Evolutionary conservation across 1,140 invertebrate genomes (phyloP).

Genomic region (Coelopa frigida): DNA sequence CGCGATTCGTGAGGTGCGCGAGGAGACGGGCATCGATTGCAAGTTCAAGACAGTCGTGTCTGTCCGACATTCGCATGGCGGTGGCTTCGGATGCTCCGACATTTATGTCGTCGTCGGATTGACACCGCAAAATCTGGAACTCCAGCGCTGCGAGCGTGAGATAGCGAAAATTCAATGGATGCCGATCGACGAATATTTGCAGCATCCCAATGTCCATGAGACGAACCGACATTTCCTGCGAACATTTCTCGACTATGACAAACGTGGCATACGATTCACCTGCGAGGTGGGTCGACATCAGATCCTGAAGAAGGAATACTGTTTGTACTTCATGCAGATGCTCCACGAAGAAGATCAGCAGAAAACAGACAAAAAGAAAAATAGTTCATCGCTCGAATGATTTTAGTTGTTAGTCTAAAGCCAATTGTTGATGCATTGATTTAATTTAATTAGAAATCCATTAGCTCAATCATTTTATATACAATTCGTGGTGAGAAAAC

Average conservation of each 20-base stretch:
- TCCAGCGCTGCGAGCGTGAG: constrained; percentile 64
- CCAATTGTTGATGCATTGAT: too few relatives aligned
- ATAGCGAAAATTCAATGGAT: constrained; percentile 76
- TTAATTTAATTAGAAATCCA: too few relatives aligned
- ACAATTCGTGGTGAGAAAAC: too few relatives aligned
- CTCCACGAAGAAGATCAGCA: too few relatives aligned
- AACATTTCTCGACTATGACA: constrained; percentile 58
- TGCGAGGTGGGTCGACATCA: constrained; percentile 32
- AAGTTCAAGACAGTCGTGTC: constrained; percentile 68
- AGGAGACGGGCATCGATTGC: constrained; percentile 78
- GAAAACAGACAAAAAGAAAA: too few relatives aligned
- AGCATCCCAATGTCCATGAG: constrained; percentile 64
- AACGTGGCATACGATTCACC: constrained; percentile 53
- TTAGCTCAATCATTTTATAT: too few relatives aligned
- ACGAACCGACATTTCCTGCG: constrained; percentile 62
- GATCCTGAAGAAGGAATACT: constrained; percentile 33
- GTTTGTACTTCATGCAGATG: constrained; percentile 21
- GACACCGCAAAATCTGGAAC: constrained; percentile 56
- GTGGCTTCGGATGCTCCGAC: constrained; percentile 72
- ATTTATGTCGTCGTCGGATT: constrained; percentile 73
- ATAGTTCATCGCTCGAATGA: too few relatives aligned
- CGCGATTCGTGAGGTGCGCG: constrained; percentile 74
- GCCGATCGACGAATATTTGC: constrained; percentile 65
- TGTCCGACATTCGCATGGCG: constrained; percentile 66
- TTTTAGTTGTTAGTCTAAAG: too few relatives aligned